Base-by-base conservation (phyloP, 2,797 vertebrate genomes). In the Ptychadena robeensis region DNA sequence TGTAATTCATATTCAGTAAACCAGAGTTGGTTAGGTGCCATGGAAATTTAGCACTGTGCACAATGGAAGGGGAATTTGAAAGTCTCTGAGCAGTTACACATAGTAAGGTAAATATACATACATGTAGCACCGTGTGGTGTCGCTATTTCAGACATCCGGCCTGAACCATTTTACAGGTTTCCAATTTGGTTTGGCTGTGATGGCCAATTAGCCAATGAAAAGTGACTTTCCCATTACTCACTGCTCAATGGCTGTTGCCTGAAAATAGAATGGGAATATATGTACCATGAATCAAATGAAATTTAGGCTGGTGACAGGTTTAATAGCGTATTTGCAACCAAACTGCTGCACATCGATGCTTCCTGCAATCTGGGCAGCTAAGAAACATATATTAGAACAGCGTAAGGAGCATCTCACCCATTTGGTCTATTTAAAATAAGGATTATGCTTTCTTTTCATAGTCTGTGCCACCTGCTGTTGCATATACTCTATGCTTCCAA, bases 141-240 rank as follows among this genome's bases (percentile, higher is more conserved):
- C 44, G 44, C 44, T 53, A 22, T 7, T 22, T 53, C 44, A 22
- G 18, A 53, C 44, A 53, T 6, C 44, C 44, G 22, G 44, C 18
- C 18, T 53, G 6, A 53, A n/a, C 18, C 22, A 6, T 5, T 4
- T 6, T 53, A 28, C 59, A 61, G 59, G 59, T 61, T 61, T 61
- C 59, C 59, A 61, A 28, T 61, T 69, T 72, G 38, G 66, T 27
- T 18, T 65, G 38, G 35, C 27, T 70, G 35, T 82, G 74, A 82
- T 71, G 59, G 65, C 67, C 57, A 77, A 82, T 72, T 82, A 82
- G 35, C 81, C 81, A 82, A 77, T 82, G 38, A 78, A 82, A 65
- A 82, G 61, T 79, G 74, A 83, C 67, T 53, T 79, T 30, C 40
- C 14, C 61, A 83, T 78, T 83, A 77, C 63, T 82, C 48, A 70